Base-by-base conservation (phyloP, 2,888 invertebrate species). In the Drosophila kuntzei region DNA sequence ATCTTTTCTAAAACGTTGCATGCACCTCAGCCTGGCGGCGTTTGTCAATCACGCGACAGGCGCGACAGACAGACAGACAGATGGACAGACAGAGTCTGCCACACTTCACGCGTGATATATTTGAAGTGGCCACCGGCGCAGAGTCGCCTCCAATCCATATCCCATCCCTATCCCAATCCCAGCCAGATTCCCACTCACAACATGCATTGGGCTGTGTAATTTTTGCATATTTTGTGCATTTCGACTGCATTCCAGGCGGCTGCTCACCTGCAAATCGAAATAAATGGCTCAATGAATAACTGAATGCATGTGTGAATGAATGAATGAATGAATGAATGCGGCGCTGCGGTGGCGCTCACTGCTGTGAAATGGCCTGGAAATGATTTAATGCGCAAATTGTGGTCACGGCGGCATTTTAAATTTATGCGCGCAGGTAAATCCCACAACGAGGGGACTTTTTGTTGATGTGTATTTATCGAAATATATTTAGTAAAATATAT, bases 371-470 rank as follows among this genome's bases (percentile, higher is more conserved):
- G 86, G 86, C 75, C 85, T 88, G 86, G 87, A 87, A 87, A 87
- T 87, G 88, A 87, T 87, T 87, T 84, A 87, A 87, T 73, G 88
- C 88, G 76, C 84, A 86, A 87, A 80, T 71, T 88, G 87, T 82
- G 86, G 88, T 80, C 75, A 79, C 69, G 75, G 75, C 77, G 79
- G 74, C 72, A 82, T 88, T 86, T 79, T 44, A 82, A 85, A 85
- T 87, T 85, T 85, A 85, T 87, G 77, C 64, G 61, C 69, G 46
- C 82, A 82, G 82, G 84, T 86, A 78, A 79, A 46, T 34, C 57
- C 49, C 16, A 44, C 37, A 47, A 51, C 20, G 22, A 32, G 39
- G 11, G 22, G 7, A 14, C 18, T 1, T 44, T 14, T 20, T 41
- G 22, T 14, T 36, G 7, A 8, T 36, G 36, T 14, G 36, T 36